These are phyloP conservation scores for Syncerus caffer DNA, from an alignment of 2,797 vertebrate species.

Conservation along the genomic window DNA sequence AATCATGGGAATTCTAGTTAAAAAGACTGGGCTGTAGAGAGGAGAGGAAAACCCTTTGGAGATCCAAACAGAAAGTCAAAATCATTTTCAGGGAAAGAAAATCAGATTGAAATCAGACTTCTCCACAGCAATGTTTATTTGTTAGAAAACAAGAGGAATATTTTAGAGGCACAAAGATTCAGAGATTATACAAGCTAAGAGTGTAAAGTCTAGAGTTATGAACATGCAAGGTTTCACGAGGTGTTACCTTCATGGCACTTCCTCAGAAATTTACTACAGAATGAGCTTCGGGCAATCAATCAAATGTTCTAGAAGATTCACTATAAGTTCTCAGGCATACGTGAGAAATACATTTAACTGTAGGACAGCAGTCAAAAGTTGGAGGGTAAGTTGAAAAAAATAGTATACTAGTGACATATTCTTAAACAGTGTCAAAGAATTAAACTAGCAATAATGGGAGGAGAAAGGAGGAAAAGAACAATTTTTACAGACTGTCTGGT, in stretches of 20 bases:
- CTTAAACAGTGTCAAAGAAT: not conserved
- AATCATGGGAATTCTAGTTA: not conserved
- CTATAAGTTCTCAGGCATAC: not conserved
- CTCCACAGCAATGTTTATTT: not conserved
- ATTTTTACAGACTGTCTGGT: not conserved
- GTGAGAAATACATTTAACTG: not conserved
- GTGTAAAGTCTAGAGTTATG: too few species aligned
- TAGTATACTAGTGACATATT: not conserved
- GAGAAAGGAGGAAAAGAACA: not conserved
- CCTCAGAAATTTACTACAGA: not conserved
- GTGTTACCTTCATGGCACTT: not conserved
- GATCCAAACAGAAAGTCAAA: not conserved
- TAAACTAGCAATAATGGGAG: not conserved
- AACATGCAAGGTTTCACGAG: not conserved
- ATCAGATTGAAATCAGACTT: not conserved
- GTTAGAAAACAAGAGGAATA: not conserved
- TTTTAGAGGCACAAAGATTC: not conserved
- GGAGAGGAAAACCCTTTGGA: not conserved
- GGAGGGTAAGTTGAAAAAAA: not conserved
- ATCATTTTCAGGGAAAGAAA: not conserved
- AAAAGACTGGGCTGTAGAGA: not conserved
- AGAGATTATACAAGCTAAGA: not conserved
- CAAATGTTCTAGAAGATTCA: not conserved
- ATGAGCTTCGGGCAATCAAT: not conserved
- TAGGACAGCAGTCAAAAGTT: not conserved